Base-by-base conservation (phyloP, 2,797 vertebrate genomes). In the Phaenicophaeus curvirostris region DNA sequence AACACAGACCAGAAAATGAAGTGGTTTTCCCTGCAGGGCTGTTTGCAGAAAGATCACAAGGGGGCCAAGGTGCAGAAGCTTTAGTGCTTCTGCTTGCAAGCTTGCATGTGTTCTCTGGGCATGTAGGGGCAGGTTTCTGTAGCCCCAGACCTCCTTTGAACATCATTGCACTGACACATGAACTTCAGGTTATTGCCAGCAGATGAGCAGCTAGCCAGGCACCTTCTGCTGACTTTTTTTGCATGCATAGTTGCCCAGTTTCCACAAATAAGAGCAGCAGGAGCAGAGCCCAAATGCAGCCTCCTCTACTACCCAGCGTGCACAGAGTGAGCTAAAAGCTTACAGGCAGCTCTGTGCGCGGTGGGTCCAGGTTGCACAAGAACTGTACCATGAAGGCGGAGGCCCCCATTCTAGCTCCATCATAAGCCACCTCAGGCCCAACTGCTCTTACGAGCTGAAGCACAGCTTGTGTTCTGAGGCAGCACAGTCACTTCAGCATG, bases 1-100 rank as follows among this genome's bases (percentile, higher is more conserved):
- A 73, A 85, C 5, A 31, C 14, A 67, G 69, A 92, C 42, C 68
- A 90, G 91, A 95, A 95, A 92, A 95, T 19, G 73, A 94, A 97
- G 82, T 27, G 50, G 28, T 85, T 93, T 61, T 89, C 55, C 68
- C 62, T 4, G 15, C 79, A 93, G 90, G 67, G 74, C 73, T 90
- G 82, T 86, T 95, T 89, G 91, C 67, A 72, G 76, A 25, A 73
- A 87, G 88, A 91, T 91, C 62, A 89, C 66, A 81, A 83, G 39
- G 18, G 71, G 76, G 11, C 30, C 71, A 44, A 83, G 78, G 73
- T 31, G 63, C 69, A 94, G 91, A 57, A 93, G 83, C 59, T n/a
- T 68, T 51, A 73, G 83, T 63, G 53, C 58, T 55, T 63, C 90
- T 85, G 58, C 62, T 94, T 3, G 0, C 55, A 51, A 61, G 79